Percentiles rank a stretch among this genome's conserved stretches.
These are phyloP conservation scores for Sylvicola cinctus DNA, from an alignment of 2,888 invertebrate species.

Conservation along the genomic window DNA sequence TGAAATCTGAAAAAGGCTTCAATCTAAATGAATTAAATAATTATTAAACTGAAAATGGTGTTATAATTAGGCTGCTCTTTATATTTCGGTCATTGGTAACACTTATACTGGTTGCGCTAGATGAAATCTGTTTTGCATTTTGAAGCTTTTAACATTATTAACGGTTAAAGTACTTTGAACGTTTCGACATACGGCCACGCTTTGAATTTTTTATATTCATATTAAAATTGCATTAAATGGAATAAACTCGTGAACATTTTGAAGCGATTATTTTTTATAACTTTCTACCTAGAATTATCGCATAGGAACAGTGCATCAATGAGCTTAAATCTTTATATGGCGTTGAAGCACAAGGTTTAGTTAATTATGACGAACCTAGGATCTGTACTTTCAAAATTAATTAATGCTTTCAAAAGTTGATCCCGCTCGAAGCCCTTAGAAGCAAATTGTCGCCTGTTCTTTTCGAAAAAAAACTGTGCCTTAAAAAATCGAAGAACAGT, in stretches of 20 bases:
- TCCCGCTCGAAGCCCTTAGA: slow-evolving; percentile 6
- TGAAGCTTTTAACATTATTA: too few species aligned
- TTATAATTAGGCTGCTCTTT: too few species aligned
- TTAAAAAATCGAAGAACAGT: slow-evolving; percentile 10
- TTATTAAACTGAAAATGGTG: too few species aligned
- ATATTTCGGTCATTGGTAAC: too few species aligned
- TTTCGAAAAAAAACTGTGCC: slow-evolving; percentile 10
- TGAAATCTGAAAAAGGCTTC: too few species aligned
- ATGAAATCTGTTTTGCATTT: too few species aligned
- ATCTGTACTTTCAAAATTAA: slow-evolving; percentile 10
- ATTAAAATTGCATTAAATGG: too few species aligned
- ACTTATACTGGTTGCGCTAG: too few species aligned
- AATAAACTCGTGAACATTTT: slow-evolving; percentile 7
- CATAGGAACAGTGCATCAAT: slow-evolving; percentile 10
- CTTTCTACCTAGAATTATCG: slow-evolving; percentile 8
- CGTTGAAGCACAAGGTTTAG: slow-evolving; percentile 10
- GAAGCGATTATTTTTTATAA: slow-evolving; percentile 8
- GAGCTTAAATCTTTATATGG: slow-evolving; percentile 10
- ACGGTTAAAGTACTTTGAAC: too few species aligned
- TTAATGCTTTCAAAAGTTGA: slow-evolving; percentile 5
- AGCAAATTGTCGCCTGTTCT: slow-evolving; percentile 10
- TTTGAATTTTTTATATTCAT: too few species aligned
- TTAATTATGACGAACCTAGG: slow-evolving; percentile 10
- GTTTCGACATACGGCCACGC: too few species aligned
- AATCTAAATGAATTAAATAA: too few species aligned